A percentile compares a stretch with the other conserved stretches of the same genome.
phyloP scores from a whole-genome alignment of 2,888 invertebrate genomes.

The Ditylenchus weischeri region DNA sequence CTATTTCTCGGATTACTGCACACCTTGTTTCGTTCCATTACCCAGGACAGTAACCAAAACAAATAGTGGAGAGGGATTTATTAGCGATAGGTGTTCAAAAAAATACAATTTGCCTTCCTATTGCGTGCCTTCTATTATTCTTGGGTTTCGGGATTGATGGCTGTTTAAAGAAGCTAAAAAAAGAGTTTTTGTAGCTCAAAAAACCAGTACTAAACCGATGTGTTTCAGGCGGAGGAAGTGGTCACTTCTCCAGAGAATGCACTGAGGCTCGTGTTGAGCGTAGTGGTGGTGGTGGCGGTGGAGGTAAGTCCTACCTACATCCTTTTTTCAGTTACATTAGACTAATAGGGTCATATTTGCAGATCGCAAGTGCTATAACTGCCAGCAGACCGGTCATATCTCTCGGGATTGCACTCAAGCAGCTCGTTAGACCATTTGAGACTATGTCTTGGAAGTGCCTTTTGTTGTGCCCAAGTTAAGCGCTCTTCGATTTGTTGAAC shows the following conservation, averaged over 20 bases:
- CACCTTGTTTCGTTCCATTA: no score
- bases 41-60: no score
- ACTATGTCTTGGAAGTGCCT: no score
- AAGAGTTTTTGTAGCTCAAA: not conserved
- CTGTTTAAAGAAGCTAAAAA: not conserved
- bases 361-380: constrained; percentile 8
- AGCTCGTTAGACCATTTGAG: no score
- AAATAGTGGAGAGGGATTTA: no score
- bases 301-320: not conserved
- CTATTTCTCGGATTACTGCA: no score
- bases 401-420: constrained; percentile 14
- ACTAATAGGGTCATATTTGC: not conserved
- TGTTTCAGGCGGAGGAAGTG: not conserved
- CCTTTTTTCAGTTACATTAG: not conserved
- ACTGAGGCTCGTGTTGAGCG: constrained; percentile 1
- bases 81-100: no score
- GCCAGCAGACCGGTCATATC: constrained; percentile 9
- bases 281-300: not conserved
- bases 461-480: no score
- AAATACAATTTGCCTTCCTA: no score
- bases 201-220: not conserved
- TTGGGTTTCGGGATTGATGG: not conserved
- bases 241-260: constrained; percentile 21
- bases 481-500: no score
- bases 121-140: no score